Evolutionary conservation across 1,140 invertebrate genomes (phyloP).

Genomic region (Danaus melanippus): DNA sequence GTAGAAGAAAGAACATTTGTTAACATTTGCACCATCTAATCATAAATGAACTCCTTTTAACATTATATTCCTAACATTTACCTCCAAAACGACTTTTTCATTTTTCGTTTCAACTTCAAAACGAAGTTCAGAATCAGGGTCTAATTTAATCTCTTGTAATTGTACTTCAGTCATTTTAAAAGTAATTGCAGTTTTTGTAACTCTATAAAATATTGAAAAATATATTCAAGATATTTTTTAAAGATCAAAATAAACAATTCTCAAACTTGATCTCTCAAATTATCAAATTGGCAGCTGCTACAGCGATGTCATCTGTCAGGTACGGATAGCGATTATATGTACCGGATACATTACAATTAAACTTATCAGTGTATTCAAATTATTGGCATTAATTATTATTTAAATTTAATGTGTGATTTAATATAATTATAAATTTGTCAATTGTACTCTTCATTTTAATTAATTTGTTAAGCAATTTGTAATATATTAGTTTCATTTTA

Average conservation of each 20-base stretch:
- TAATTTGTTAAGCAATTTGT: too few relatives aligned
- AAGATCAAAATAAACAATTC: not conserved
- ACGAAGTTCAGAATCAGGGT: constrained; percentile 89
- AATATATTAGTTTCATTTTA: too few relatives aligned
- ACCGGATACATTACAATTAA: too few relatives aligned
- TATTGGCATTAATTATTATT: too few relatives aligned
- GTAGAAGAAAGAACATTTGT: constrained; percentile 27
- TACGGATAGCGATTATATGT: too few relatives aligned
- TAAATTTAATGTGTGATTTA: too few relatives aligned
- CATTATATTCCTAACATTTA: constrained; percentile 49
- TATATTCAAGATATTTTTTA: constrained; percentile 6
- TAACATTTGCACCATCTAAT: constrained; percentile 48
- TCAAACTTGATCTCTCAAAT: too few relatives aligned
- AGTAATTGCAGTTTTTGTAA: not conserved
- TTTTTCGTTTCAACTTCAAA: constrained; percentile 94
- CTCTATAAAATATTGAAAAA: not conserved
- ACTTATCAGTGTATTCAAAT: too few relatives aligned
- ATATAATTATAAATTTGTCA: too few relatives aligned
- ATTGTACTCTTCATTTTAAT: too few relatives aligned
- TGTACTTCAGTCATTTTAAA: constrained; percentile 64
- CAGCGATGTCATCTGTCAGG: too few relatives aligned
- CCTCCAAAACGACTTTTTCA: constrained; percentile 87
- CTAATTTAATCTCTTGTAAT: constrained; percentile 87
- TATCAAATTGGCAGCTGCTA: too few relatives aligned
- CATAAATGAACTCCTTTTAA: constrained; percentile 3